phyloP scores from a whole-genome alignment of 2,797 vertebrate species.

The Euthynnus affinis region DNA sequence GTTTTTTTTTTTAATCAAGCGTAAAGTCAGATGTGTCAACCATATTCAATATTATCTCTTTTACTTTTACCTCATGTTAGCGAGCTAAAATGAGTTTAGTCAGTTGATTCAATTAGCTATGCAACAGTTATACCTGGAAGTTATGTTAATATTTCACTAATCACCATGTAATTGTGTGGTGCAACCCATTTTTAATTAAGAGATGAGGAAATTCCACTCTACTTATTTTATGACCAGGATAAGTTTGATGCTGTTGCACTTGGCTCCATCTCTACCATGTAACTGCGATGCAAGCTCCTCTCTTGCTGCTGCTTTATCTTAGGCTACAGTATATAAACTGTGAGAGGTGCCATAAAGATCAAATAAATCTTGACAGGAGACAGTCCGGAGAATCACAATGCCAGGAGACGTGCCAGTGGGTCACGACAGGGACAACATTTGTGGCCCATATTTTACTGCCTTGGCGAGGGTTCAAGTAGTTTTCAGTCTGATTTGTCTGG shows the following conservation, averaged over 20 bases:
- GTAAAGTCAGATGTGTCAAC: not conserved
- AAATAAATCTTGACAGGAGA: slow-evolving; percentile 75
- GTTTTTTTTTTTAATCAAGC: not conserved
- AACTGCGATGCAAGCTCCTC: slow-evolving; percentile 18
- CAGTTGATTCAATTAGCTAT: not conserved
- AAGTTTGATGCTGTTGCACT: not conserved
- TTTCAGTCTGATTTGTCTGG: slow-evolving; percentile 68
- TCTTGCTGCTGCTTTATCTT: slow-evolving; percentile 55
- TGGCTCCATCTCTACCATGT: not conserved
- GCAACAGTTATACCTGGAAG: not conserved
- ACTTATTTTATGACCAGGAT: not conserved
- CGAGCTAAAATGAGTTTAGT: too few species aligned
- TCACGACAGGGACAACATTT: slow-evolving; percentile 74
- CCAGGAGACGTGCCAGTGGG: slow-evolving; percentile 72
- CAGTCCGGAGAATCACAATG: slow-evolving; percentile 72
- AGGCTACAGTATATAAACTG: slow-evolving; percentile 69
- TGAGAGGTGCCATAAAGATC: slow-evolving; percentile 75
- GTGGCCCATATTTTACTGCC: slow-evolving; percentile 77
- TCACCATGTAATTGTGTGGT: not conserved
- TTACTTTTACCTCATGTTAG: not conserved
- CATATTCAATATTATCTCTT: not conserved
- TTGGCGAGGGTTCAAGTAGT: slow-evolving; percentile 70
- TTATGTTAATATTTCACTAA: not conserved
- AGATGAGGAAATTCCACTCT: not conserved
- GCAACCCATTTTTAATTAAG: not conserved